These are phyloP conservation scores for Tetranychus piercei DNA, from an alignment of 2,888 invertebrate species.

Conservation along the genomic window DNA sequence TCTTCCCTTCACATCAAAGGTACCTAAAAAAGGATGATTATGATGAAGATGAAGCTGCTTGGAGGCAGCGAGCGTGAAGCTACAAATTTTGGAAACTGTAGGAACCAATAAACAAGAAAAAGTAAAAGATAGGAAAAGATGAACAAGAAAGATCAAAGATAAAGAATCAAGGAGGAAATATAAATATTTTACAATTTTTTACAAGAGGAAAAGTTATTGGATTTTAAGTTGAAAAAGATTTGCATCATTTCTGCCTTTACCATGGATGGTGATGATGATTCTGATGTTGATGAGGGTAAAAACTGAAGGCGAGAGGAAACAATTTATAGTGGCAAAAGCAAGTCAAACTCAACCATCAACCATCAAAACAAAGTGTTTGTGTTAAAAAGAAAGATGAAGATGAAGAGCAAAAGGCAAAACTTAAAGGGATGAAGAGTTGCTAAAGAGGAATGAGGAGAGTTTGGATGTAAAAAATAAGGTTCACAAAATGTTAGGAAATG, in stretches of 20 bases:
- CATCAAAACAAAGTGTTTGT: not conserved
- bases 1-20: not conserved
- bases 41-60: not conserved
- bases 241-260: too few relatives aligned
- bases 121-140: not conserved
- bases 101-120: not conserved
- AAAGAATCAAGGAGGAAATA: not conserved
- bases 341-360: not conserved
- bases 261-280: too few relatives aligned
- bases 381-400: not conserved
- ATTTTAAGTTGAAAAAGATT: too few relatives aligned
- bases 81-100: too few relatives aligned
- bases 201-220: not conserved
- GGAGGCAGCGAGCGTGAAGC: not conserved
- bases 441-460: too few relatives aligned
- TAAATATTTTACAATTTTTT: not conserved
- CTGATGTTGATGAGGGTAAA: too few relatives aligned
- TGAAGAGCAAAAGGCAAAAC: not conserved
- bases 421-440: not conserved
- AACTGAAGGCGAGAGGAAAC: not conserved
- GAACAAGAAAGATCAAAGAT: not conserved
- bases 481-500: too few relatives aligned
- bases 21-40: not conserved
- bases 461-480: too few relatives aligned
- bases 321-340: not conserved